Evolutionary conservation across 2,888 invertebrate species (phyloP), one percentile per base, ranked within the genome.

Genomic region (Tachina lurida): DNA sequence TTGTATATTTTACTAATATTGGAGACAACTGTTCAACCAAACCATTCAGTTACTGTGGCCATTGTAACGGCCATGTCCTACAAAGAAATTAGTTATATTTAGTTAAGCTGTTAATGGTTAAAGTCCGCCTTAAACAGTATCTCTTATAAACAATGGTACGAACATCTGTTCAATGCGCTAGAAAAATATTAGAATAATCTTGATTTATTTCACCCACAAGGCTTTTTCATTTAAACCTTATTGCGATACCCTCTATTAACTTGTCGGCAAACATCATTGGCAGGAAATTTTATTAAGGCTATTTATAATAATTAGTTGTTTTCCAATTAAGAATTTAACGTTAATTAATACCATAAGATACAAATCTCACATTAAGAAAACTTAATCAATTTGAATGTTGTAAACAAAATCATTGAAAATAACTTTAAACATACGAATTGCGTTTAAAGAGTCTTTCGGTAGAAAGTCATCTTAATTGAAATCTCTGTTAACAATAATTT

Each of bases 291-390:
- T 17, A 52, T 78, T 52, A 43, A 31, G 62, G 60, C 31, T n/a
- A 70, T 70, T 78, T 78, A 22, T 78, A 78, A 49, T 70, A 78
- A 62, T 78, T 60, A 62, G 62, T 31, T 58, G n/a, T 31, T 62
- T 70, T 45, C 54, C 31, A 31, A 54, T 62, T 17, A 49, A 62
- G 3, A 45, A 43, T 31, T 43, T 49, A 15, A 60, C 2, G 9
- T 70, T 43, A 52, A 43, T 68, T 52, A 43, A 62, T 43, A 54
- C 39, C 43, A 70, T 70, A 19, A 78, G 52, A 78, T 78, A 31
- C 54, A 54, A 70, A 78, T 78, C 70, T 62, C 8, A 62, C 31
- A 58, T 45, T 13, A 12, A 58, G 17, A 47, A 58, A 4, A 22
- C 13, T 17, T 71, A 62, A 78, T 45, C 71, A 19, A 70, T 43